phyloP scores from a whole-genome alignment of 2,888 invertebrate species.

The Geotrupes spiniger region DNA sequence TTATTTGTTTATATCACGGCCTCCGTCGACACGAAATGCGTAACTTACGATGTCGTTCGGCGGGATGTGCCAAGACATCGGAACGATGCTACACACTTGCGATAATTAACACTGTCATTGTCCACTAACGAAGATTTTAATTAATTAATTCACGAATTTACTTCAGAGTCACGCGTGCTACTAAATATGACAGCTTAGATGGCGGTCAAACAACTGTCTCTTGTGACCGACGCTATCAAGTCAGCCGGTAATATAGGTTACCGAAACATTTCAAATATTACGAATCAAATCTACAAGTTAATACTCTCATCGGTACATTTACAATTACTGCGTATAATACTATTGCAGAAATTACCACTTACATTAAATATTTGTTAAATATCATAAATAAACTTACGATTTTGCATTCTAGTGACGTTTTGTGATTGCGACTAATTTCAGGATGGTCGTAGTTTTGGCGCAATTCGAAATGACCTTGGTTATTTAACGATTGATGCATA shows the following conservation, averaged over 20 bases:
- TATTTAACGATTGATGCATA: too few relatives aligned
- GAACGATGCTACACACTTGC: conserved; percentile 5
- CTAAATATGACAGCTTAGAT: conserved; percentile 29
- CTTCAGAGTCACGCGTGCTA: conserved; percentile 27
- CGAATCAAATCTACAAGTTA: neutral
- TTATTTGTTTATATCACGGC: conserved; percentile 23
- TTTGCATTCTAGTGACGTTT: too few relatives aligned
- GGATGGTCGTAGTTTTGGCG: too few relatives aligned
- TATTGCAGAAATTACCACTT: too few relatives aligned
- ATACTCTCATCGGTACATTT: too few relatives aligned
- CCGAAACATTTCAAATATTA: neutral
- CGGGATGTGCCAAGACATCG: conserved; percentile 1
- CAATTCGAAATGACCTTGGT: too few relatives aligned
- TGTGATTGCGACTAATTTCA: too few relatives aligned
- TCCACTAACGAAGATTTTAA: conserved; percentile 16
- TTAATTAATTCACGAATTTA: conserved; percentile 26
- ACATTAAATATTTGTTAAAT: too few relatives aligned
- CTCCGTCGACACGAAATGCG: conserved; percentile 12
- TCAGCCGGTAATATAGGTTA: conserved; percentile 14
- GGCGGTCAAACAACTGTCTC: conserved; percentile 31
- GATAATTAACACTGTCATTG: conserved; percentile 12
- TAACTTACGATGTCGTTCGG: neutral
- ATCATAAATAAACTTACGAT: too few relatives aligned
- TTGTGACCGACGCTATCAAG: conserved; percentile 19
- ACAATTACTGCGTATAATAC: too few relatives aligned